Base-by-base conservation (phyloP, 2,113 vertebrate genomes). In the Pomatostomus ruficeps region DNA sequence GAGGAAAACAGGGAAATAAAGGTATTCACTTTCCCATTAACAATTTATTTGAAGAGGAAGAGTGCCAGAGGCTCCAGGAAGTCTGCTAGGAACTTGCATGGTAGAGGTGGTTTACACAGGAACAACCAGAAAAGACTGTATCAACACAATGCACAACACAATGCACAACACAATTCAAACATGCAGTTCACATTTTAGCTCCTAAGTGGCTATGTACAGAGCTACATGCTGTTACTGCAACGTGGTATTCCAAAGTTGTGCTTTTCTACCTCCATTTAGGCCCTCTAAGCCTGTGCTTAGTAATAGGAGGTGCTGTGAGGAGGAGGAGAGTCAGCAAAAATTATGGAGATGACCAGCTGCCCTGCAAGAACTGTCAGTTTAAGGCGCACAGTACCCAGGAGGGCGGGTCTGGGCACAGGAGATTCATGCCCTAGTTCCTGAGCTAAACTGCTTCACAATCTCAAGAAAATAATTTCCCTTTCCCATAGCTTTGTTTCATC, bases 191-290 rank as follows among this genome's bases (percentile, higher is more conserved):
- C 36, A 49, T 45, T 87, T 66, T 65, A 45, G 5, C 28, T 84
- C 11, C 49, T 48, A 71, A 63, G 0, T 70, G 38, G 26, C 31
- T 51, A 78, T 0, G 0, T 51, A 67, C 18, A 62, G 33, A 91
- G 28, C 31, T 71, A 43, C 12, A 38, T 25, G n/a, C 15, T 51
- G 28, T 24, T 88, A 63, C 72, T 90, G 46, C 9, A 45, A 85
- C 29, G 28, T 25, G 5, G 4, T 63, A 48, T 40, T 83, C 36
- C 68, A 38, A 80, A 91, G 19, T 2, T 65, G 18, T 29, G 65
- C 21, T 73, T 38, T 87, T 66, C 33, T 59, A 84, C 23, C 18
- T 79, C 36, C 7, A 1, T 24, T 77, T 38, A 59, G 31, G 58
- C 23, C 57, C 25, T 26, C 5, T 15, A 75, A 85, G 35, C 33